phyloP scores from a whole-genome alignment of 2,797 vertebrate species.

The Benthosema pterotum region DNA sequence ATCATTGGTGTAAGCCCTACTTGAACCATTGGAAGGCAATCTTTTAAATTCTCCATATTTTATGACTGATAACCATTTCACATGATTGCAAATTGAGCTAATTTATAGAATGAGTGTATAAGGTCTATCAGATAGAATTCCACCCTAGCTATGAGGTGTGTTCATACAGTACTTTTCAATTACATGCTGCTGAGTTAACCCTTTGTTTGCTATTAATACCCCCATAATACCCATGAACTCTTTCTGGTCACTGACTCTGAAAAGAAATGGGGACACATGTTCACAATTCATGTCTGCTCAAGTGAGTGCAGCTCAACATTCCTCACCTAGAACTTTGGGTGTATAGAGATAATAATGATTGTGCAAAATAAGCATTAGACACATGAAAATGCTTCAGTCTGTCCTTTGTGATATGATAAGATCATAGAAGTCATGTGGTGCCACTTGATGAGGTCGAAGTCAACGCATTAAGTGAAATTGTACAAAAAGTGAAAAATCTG shows the following conservation, averaged over 20 bases:
- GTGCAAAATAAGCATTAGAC: background rate
- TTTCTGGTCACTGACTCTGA: slow-evolving; percentile 22
- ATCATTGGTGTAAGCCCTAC: no score
- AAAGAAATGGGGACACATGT: background rate
- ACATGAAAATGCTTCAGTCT: no score
- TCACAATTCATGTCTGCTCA: background rate
- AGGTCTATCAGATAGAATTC: background rate
- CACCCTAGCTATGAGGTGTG: background rate
- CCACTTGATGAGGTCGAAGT: no score
- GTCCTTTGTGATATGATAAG: no score
- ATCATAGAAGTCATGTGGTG: background rate
- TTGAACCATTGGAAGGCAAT: no score
- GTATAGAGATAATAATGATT: background rate
- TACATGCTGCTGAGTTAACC: slow-evolving; percentile 7
- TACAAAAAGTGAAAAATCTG: no score
- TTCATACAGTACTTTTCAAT: background rate
- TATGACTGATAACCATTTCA: no score
- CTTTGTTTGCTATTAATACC: slow-evolving; percentile 6
- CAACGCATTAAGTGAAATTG: no score
- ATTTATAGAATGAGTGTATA: background rate
- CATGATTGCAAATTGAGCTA: no score
- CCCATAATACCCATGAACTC: slow-evolving; percentile 3
- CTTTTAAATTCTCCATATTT: no score
- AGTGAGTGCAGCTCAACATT: background rate
- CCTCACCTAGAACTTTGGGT: background rate